These are phyloP conservation scores for Choloepus didactylus DNA, from an alignment of 2,797 vertebrate species.

Conservation along the genomic window DNA sequence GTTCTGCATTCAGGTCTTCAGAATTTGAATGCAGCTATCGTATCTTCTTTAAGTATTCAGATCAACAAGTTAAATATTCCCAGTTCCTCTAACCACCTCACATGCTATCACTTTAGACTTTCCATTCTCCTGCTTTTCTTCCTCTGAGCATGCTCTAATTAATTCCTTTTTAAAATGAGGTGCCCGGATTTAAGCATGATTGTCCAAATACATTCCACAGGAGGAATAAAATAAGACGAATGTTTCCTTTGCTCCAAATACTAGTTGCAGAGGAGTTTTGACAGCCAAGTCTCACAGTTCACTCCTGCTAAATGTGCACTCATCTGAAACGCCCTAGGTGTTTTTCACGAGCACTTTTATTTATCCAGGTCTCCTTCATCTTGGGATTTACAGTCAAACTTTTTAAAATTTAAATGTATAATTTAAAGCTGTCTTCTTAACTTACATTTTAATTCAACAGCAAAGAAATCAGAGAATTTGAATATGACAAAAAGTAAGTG, in stretches of 20 bases:
- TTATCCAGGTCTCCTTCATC: background rate
- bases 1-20: background rate
- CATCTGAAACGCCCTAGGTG: background rate
- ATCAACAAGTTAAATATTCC: background rate
- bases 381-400: background rate
- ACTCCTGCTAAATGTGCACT: background rate
- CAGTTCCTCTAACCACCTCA: background rate
- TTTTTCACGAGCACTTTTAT: background rate
- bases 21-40: background rate
- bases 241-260: background rate
- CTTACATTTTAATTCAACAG: background rate
- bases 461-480: background rate
- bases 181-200: background rate
- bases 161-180: background rate
- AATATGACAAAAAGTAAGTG: background rate
- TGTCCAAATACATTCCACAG: background rate
- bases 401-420: background rate
- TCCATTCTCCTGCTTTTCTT: background rate
- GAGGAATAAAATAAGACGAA: background rate
- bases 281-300: background rate
- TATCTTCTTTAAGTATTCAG: background rate
- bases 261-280: background rate
- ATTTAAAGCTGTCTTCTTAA: background rate
- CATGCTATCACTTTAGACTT: background rate
- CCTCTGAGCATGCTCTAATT: slow-evolving; percentile 5